Evolutionary conservation across 2,113 vertebrate species (phyloP), one percentile per base, ranked within the genome.

Genomic region (Lichenostomus cassidix): DNA sequence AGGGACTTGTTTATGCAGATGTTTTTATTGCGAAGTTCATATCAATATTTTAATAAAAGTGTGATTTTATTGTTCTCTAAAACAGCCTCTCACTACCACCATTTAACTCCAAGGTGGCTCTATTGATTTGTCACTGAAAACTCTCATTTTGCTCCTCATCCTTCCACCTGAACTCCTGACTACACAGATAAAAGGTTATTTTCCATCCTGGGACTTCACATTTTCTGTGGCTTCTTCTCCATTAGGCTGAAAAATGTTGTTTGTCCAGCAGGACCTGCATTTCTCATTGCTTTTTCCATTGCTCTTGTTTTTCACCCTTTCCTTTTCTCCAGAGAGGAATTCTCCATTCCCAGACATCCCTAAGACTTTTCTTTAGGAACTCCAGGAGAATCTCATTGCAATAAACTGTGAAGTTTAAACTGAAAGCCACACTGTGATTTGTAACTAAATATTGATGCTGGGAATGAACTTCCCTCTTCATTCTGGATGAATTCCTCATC

Each of bases 111-210:
- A 65, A 90, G 67, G 50, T 63, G 47, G 19, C 22, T 83, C 56
- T 37, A 90, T 90, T 63, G 91, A 95, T 90, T 83, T 93, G 68
- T 59, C 94, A 85, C 75, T 91, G 84, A 80, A 95, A 92, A 80
- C 21, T 74, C 27, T 15, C 14, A 88, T 94, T 94, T 90, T 49
- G 39, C 11, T 64, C 33, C 39, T 87, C 50, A 67, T 90, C 35
- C 42, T 79, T 80, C 50, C 87, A 53, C 37, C 60, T 82, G 67
- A 79, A 90, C 78, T 75, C 92, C 55, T 55, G 33, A 12, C 69
- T 62, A 42, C 1, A 5, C 62, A 59, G 5, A 41, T 42, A 74
- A 60, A 64, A 84, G 14, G 59, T 42, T 42, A 68, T 88, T 82
- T 89, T 65, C 87, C 69, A 92, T 29, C 62, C 64, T 70, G 83